These are phyloP conservation scores for Drosophila burlai DNA, from an alignment of 1,140 invertebrate species.

Conservation along the genomic window DNA sequence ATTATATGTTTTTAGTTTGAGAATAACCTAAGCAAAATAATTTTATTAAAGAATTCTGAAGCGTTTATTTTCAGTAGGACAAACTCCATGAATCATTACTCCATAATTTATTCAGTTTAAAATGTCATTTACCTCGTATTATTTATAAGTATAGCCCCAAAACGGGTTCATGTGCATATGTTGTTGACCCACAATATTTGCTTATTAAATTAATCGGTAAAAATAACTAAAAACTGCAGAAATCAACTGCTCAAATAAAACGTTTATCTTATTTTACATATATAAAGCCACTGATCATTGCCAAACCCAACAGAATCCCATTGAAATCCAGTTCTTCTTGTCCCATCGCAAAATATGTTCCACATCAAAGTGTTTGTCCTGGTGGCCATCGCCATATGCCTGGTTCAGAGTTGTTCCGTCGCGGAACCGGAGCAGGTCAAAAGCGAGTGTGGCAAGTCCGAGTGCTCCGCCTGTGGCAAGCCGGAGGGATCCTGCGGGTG, in stretches of 20 bases:
- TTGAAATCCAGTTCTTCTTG: neutral
- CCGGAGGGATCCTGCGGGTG: slow-evolving; percentile 17
- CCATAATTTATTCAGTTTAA: neutral
- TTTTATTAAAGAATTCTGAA: too few relatives aligned
- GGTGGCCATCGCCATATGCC: slow-evolving; percentile 29
- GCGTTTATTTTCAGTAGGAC: neutral
- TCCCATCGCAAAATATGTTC: slow-evolving; percentile 17
- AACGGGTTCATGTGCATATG: neutral
- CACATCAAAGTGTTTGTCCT: slow-evolving; percentile 34
- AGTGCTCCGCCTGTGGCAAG: slow-evolving; percentile 10
- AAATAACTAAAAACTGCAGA: neutral
- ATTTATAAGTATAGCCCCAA: neutral
- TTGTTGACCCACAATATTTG: slow-evolving; percentile 6
- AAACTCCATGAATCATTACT: neutral
- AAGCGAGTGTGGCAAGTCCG: slow-evolving; percentile 8
- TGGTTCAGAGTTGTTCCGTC: slow-evolving; percentile 10
- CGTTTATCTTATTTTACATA: neutral
- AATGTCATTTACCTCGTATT: neutral
- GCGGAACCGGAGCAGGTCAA: slow-evolving; percentile 17
- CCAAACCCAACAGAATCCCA: neutral
- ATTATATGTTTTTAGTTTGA: too few relatives aligned
- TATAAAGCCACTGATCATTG: slow-evolving; percentile 1
- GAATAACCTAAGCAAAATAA: too few relatives aligned
- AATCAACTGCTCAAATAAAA: slow-evolving; percentile 37
- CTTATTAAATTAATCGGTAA: slow-evolving; percentile 4